Conservation (phyloP, 2,797 vertebrate species). For the Manis pentadactyla region DNA sequence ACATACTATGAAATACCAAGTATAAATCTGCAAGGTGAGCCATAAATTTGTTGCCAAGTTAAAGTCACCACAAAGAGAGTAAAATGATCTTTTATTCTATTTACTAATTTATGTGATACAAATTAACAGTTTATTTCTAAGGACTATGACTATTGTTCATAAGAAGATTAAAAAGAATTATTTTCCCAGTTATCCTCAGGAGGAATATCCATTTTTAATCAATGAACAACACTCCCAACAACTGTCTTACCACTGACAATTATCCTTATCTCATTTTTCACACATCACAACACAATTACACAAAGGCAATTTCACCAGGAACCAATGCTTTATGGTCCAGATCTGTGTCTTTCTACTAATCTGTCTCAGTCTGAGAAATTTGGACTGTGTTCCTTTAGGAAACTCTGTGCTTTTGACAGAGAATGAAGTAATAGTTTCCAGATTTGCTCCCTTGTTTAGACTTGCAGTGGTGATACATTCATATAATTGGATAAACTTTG, state of each 20-base stretch:
- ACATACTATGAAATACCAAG: background rate
- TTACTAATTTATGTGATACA: background rate
- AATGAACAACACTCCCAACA: background rate
- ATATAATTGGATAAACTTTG: constrained; percentile 10
- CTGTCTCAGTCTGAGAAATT: background rate
- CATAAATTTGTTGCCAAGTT: background rate
- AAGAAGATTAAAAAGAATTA: background rate
- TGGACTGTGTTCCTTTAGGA: background rate
- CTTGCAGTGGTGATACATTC: background rate
- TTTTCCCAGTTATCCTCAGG: background rate
- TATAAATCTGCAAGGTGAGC: background rate
- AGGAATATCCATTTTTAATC: background rate
- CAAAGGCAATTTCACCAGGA: background rate
- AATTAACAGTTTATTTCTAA: background rate
- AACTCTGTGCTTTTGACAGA: background rate
- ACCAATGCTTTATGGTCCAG: background rate
- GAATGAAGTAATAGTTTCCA: background rate
- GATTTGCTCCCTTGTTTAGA: background rate
- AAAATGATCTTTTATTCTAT: background rate
- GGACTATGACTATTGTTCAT: background rate
- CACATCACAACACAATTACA: background rate
- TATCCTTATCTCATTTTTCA: background rate
- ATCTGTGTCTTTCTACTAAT: background rate
- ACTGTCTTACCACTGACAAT: background rate
- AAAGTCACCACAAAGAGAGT: background rate